A percentile compares a stretch with the other conserved stretches of the same genome.
Evolutionary conservation across 2,888 invertebrate species (phyloP).

Genomic region (Cynaeus angustus): DNA sequence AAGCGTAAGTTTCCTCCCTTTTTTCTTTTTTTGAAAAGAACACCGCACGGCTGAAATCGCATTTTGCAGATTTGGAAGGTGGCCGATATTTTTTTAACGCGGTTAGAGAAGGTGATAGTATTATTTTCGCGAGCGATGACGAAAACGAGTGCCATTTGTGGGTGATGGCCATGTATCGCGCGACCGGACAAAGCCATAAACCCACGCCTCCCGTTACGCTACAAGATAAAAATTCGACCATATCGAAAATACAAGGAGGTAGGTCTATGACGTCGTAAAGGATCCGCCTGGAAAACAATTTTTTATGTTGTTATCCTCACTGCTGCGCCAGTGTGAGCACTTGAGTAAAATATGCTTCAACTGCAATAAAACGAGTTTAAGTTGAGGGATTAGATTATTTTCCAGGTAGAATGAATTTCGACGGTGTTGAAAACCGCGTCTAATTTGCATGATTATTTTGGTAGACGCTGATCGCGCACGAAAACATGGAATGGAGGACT

Average conservation of each 20-base stretch:
- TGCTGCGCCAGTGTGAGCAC: not conserved
- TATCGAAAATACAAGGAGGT: conserved; percentile 94
- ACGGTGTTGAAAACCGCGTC: not conserved
- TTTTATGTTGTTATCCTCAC: not conserved
- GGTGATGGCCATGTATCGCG: conserved; percentile 99
- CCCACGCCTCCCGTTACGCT: conserved; percentile 91
- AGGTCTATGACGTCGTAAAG: conserved; percentile 40
- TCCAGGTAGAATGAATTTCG: conserved; percentile 1
- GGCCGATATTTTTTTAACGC: conserved; percentile 98
- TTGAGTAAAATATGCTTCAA: not conserved
- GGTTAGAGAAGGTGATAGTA: conserved; percentile 97
- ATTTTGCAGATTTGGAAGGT: conserved; percentile 87
- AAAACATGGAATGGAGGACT: conserved; percentile 99
- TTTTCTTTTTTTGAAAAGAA: conserved; percentile 48
- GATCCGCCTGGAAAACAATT: not conserved
- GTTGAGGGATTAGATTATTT: not conserved
- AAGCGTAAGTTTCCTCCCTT: conserved; percentile 71
- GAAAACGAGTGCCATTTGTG: conserved; percentile 98
- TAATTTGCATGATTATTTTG: conserved; percentile 49
- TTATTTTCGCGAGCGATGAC: conserved; percentile 96
- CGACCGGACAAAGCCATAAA: conserved; percentile 99
- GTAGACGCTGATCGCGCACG: conserved; percentile 94
- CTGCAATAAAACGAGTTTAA: too few species aligned
- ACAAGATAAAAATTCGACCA: conserved; percentile 88
- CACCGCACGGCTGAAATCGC: conserved; percentile 49